Base-by-base conservation (phyloP, 2,797 vertebrate species). In the Schizothorax lantsangensis region DNA sequence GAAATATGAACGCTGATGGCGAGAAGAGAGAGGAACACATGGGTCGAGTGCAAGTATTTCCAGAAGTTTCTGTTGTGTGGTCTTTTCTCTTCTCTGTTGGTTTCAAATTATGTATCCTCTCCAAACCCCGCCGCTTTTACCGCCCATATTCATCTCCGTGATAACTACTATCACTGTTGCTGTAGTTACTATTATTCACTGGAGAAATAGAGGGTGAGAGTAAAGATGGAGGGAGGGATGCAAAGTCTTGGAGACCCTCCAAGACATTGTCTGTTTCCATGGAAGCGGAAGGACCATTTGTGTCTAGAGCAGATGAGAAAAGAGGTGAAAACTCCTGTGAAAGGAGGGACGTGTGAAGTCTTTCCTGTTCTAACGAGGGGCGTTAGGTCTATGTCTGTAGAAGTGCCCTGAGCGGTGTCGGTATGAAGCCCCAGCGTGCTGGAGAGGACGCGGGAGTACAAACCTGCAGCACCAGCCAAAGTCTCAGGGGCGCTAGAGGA, bases 131-230 rank as follows among this genome's bases (percentile, higher is more conserved):
- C 19, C 4, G 0, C n/a, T 33, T 71, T 85, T 57, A 85, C 19
- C 71, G 72, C 12, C 83, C 74, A 38, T 85, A 85, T 38, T 75
- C 78, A 10, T 88, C 79, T 85, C 87, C 40, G 0, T 79, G 64
- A 52, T 85, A 88, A 77, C 64, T 47, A 59, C 26, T 52, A 38
- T 86, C 43, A 3, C 33, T 81, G 62, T 64, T 88, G 72, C 19
- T 85, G 83, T 88, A 81, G 79, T 38, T 85, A 71, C 79, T 75
- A 57, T 77, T 84, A 62, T 81, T 81, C 72, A 85, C 72, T 9
- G 87, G 62, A 36, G 59, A 85, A 66, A 88, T 72, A 78, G 84
- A 73, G 14, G 81, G 79, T 33, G 87, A 86, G 52, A 81, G 84
- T 64, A 86, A 74, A 73, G 85, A 86, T 23, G 79, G 43, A 62